phyloP scores from a whole-genome alignment of 2,888 invertebrate species.

The Diplolepis rosae region DNA sequence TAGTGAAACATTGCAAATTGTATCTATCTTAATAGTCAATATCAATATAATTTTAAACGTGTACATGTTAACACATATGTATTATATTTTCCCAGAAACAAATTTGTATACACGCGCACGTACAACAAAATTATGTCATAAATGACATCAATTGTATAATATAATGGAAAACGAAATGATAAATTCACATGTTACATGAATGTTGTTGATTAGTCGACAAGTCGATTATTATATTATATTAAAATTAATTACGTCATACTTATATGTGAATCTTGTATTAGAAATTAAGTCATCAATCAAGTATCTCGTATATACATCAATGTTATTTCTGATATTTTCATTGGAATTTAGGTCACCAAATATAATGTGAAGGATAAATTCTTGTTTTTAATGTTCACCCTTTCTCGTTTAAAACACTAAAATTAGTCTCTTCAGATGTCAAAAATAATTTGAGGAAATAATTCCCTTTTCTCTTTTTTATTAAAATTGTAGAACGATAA shows the following conservation, averaged over 20 bases:
- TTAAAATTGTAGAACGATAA: too few relatives aligned
- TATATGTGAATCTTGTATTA: conserved; percentile 46
- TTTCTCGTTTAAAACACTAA: not conserved
- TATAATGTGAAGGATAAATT: conserved; percentile 61
- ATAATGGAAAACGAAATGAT: conserved; percentile 35
- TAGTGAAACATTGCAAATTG: conserved; percentile 21
- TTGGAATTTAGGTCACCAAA: conserved; percentile 67
- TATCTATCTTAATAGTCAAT: conserved; percentile 11
- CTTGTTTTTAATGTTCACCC: not conserved
- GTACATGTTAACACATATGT: not conserved
- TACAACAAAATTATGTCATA: conserved; percentile 32
- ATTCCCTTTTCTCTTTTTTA: too few relatives aligned
- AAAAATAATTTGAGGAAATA: not conserved
- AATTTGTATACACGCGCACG: conserved; percentile 3
- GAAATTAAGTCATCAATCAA: conserved; percentile 12
- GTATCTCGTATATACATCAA: conserved; percentile 27
- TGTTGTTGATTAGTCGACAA: conserved; percentile 63
- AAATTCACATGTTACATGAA: conserved; percentile 51
- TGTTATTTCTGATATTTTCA: conserved; percentile 62
- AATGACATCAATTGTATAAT: conserved; percentile 34
- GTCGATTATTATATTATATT: conserved; percentile 56
- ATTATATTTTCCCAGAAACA: conserved; percentile 8
- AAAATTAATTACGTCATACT: conserved; percentile 47
- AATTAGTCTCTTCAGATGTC: too few relatives aligned
- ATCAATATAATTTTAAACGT: conserved; percentile 16